Evolutionary conservation across 2,888 invertebrate genomes (phyloP).

Genomic region (Drosophila mimetica): DNA sequence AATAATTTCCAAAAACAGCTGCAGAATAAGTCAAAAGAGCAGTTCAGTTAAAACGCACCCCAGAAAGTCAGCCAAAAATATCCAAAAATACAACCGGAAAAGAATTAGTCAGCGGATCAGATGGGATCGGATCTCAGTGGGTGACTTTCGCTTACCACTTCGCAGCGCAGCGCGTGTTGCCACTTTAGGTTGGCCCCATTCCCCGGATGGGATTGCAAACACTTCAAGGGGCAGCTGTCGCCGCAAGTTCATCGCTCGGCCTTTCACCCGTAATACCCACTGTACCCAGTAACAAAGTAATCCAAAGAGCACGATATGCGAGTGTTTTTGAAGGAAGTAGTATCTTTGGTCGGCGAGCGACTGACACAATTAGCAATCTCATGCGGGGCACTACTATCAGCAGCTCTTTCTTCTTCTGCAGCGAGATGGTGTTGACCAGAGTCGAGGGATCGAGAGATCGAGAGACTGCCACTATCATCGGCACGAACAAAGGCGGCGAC

Average conservation of each 20-base stretch:
- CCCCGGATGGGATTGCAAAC: conserved; percentile 16
- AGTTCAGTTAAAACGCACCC: not conserved
- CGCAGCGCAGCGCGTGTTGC: conserved; percentile 4
- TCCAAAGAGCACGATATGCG: conserved; percentile 13
- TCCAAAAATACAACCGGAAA: conserved; percentile 6
- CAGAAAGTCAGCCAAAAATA: not conserved
- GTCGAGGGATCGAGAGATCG: not conserved
- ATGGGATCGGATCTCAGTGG: not conserved
- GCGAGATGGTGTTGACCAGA: conserved; percentile 7
- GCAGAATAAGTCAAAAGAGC: not conserved
- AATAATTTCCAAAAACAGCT: not conserved
- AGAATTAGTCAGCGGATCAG: not conserved
- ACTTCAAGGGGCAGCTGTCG: conserved; percentile 29
- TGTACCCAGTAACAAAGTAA: not conserved
- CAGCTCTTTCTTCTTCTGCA: not conserved
- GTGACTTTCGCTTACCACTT: not conserved
- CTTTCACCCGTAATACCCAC: conserved; percentile 59
- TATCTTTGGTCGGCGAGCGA: conserved; percentile 22
- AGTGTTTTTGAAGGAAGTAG: conserved; percentile 12
- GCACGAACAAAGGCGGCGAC: conserved; percentile 73
- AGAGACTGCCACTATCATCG: conserved; percentile 60
- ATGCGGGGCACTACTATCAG: conserved; percentile 25
- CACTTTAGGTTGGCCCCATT: conserved; percentile 40
- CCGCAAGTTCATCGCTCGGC: conserved; percentile 65
- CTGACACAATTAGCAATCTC: conserved; percentile 37